Evolutionary conservation across 2,113 vertebrate genomes (phyloP).

Genomic region (Dipodomys merriami): DNA sequence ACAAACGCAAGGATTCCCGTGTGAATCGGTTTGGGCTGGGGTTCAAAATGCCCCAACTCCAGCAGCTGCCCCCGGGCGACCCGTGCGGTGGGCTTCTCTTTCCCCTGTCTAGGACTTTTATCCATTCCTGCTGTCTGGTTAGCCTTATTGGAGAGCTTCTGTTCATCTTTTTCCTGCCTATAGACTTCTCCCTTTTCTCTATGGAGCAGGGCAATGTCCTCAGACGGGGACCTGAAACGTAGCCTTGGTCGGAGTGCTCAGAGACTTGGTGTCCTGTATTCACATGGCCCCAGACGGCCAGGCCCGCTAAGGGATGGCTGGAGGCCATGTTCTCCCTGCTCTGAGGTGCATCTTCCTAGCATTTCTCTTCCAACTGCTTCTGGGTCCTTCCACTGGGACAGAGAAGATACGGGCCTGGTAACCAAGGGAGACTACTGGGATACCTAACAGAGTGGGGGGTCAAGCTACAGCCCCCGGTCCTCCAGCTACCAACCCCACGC

Average conservation of each 20-base stretch:
- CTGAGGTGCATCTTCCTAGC: neutral
- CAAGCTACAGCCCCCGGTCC: neutral
- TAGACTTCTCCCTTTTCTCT: neutral
- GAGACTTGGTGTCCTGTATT: neutral
- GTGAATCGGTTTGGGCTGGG: neutral
- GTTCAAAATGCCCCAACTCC: neutral
- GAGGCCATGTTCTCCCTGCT: neutral
- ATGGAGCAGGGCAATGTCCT: neutral
- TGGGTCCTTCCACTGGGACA: neutral
- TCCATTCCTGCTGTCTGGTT: neutral
- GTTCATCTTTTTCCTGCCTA: neutral
- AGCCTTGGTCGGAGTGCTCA: neutral
- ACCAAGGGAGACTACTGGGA: neutral
- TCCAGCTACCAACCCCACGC: neutral
- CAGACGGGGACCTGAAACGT: neutral
- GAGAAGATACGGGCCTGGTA: neutral
- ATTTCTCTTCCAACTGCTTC: neutral
- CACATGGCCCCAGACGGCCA: neutral
- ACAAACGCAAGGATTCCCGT: rapidly evolving
- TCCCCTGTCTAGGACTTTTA: neutral
- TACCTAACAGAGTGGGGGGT: neutral
- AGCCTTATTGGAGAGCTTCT: neutral
- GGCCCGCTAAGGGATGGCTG: neutral
- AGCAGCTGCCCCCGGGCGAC: neutral
- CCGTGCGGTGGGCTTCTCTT: neutral